Evolutionary conservation across 2,113 vertebrate species (phyloP).

Genomic region (Etheostoma spectabile): DNA sequence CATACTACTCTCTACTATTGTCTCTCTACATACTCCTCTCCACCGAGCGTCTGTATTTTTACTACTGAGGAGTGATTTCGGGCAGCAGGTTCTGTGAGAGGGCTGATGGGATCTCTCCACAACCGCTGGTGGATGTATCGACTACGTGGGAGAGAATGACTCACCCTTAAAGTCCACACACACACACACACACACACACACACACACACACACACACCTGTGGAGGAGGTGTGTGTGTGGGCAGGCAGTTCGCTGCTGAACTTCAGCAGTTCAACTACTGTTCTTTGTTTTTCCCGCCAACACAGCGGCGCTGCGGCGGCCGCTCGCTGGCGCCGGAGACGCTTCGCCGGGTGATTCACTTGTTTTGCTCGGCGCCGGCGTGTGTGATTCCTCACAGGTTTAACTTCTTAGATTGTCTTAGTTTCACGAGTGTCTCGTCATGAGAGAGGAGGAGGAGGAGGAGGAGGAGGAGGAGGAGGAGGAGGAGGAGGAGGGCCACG

Average conservation of each 20-base stretch:
- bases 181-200: slow-evolving; percentile 22
- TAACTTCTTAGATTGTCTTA: slow-evolving; percentile 9
- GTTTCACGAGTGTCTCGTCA: too few species aligned
- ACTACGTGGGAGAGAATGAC: slow-evolving; percentile 64
- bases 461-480: too few species aligned
- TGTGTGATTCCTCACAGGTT: slow-evolving; percentile 18
- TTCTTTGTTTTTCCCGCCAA: slow-evolving; percentile 16
- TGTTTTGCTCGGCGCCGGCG: background rate
- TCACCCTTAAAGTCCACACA: slow-evolving; percentile 47
- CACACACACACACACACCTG: slow-evolving; percentile 53
- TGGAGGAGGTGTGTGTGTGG: slow-evolving; percentile 73
- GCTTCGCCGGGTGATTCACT: slow-evolving; percentile 22
- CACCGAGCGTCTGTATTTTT: too few species aligned
- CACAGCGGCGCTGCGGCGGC: slow-evolving; percentile 3
- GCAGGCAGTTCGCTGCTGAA: slow-evolving; percentile 52
- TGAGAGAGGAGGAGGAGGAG: too few species aligned
- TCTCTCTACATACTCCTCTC: too few species aligned
- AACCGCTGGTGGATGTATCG: slow-evolving; percentile 54
- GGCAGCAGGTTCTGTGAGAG: slow-evolving; percentile 22
- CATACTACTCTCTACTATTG: too few species aligned
- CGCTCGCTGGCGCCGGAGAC: background rate
- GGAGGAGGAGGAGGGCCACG: too few species aligned
- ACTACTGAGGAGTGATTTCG: background rate
- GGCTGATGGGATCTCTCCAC: slow-evolving; percentile 64
- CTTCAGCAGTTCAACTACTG: background rate